A percentile compares a stretch with the other conserved stretches of the same genome.
These are phyloP conservation scores for Drosophila cognata DNA, from an alignment of 2,888 invertebrate genomes.

Conservation along the genomic window DNA sequence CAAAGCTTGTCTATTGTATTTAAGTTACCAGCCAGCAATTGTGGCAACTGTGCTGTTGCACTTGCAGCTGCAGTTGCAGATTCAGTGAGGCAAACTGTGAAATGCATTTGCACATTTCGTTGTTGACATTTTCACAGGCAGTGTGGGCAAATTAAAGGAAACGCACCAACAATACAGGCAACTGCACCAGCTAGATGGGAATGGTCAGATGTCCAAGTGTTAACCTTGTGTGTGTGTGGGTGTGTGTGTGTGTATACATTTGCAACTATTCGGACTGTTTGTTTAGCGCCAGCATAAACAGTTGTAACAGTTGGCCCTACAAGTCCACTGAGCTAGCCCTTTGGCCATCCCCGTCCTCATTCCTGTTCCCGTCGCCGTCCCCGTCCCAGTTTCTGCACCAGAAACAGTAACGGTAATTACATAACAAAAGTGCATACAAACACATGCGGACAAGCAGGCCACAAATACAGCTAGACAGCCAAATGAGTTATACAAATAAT, in stretches of 20 bases:
- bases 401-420: slow-evolving; percentile 62
- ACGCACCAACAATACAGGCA: slow-evolving; percentile 30
- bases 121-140: slow-evolving; percentile 62
- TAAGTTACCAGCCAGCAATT: slow-evolving; percentile 26
- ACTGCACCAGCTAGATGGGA: slow-evolving; percentile 27
- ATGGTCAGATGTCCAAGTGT: slow-evolving; percentile 33
- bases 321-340: slow-evolving; percentile 36
- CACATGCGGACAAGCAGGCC: slow-evolving; percentile 30
- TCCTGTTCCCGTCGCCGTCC: no score
- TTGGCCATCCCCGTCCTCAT: background rate
- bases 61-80: slow-evolving; percentile 8
- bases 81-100: slow-evolving; percentile 24
- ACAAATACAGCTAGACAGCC: slow-evolving; percentile 12
- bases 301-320: slow-evolving; percentile 73
- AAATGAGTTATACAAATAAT: slow-evolving; percentile 68
- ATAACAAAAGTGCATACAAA: slow-evolving; percentile 66
- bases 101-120: slow-evolving; percentile 62
- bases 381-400: background rate
- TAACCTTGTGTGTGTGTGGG: slow-evolving; percentile 16
- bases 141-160: slow-evolving; percentile 62
- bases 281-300: slow-evolving; percentile 74
- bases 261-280: slow-evolving; percentile 48
- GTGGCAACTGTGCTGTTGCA: slow-evolving; percentile 3
- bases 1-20: slow-evolving; percentile 17
- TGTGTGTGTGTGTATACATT: slow-evolving; percentile 26